A percentile compares a stretch with the other conserved stretches of the same genome.
Conservation (phyloP, 2,113 vertebrate genomes). For the Tonatia bakeri region DNA sequence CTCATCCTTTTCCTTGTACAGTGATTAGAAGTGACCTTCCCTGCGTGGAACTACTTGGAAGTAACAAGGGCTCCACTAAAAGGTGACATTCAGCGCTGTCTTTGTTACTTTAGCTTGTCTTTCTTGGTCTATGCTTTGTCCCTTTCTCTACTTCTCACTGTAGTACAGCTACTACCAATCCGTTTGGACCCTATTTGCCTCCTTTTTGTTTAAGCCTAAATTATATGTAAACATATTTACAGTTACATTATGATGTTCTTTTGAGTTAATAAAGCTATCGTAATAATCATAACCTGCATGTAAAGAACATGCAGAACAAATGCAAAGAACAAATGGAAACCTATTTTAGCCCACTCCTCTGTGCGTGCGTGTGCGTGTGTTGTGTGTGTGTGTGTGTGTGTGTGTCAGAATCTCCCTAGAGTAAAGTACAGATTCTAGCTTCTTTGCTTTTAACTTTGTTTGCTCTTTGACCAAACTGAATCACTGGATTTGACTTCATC, state of each 20-base stretch:
- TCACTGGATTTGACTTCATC: neutral
- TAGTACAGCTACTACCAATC: neutral
- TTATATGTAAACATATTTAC: neutral
- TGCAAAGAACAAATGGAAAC: no score
- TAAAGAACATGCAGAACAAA: no score
- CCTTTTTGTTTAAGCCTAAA: neutral
- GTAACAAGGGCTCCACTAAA: neutral
- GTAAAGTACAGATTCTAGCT: neutral
- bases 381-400: neutral
- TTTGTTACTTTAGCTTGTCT: neutral
- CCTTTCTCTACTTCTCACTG: neutral
- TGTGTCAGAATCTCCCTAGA: neutral
- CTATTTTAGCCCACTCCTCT: no score
- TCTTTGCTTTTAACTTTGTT: neutral
- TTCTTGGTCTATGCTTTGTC: neutral
- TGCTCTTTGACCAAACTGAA: neutral
- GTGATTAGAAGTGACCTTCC: neutral
- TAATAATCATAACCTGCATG: no score
- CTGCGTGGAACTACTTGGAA: neutral
- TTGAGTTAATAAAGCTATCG: no score
- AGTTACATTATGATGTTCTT: no score
- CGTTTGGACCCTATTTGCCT: neutral
- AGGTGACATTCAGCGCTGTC: neutral
- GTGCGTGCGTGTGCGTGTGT: neutral
- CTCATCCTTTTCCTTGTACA: neutral